Evolutionary conservation across 2,797 vertebrate genomes (phyloP).

Genomic region (Bradypodion ventrale): DNA sequence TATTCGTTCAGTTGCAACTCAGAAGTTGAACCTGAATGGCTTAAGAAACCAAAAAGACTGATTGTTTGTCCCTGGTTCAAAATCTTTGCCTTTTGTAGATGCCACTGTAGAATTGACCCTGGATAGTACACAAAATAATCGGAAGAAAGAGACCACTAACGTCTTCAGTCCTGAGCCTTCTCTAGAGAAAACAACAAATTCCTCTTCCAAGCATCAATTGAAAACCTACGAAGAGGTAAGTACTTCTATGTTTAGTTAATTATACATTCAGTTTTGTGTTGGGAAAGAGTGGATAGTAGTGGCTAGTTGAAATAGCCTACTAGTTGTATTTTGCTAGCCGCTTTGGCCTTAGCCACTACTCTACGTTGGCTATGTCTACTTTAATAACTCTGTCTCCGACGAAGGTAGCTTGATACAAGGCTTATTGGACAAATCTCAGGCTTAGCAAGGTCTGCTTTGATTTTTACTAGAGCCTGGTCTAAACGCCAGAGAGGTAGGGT

Average conservation of each 20-base stretch:
- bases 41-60: background rate
- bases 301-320: background rate
- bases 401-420: background rate
- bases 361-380: background rate
- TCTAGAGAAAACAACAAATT: constrained; percentile 71
- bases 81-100: constrained; percentile 78
- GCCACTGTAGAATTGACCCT: constrained; percentile 95
- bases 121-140: constrained; percentile 84
- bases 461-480: background rate
- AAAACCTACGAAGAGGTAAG: constrained; percentile 87
- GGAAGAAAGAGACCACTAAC: constrained; percentile 78
- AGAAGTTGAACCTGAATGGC: background rate
- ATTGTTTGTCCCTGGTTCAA: constrained; percentile 34
- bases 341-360: background rate
- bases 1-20: no score
- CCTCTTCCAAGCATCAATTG: constrained; percentile 74
- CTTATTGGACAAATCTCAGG: no score
- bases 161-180: constrained; percentile 74
- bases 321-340: background rate
- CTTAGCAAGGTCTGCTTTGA: background rate
- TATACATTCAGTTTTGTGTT: background rate
- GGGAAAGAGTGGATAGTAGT: background rate
- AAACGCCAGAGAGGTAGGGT: background rate
- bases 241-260: background rate
- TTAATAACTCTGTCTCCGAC: background rate